Evolutionary conservation across 2,797 vertebrate species (phyloP).

Genomic region (Euthynnus affinis): DNA sequence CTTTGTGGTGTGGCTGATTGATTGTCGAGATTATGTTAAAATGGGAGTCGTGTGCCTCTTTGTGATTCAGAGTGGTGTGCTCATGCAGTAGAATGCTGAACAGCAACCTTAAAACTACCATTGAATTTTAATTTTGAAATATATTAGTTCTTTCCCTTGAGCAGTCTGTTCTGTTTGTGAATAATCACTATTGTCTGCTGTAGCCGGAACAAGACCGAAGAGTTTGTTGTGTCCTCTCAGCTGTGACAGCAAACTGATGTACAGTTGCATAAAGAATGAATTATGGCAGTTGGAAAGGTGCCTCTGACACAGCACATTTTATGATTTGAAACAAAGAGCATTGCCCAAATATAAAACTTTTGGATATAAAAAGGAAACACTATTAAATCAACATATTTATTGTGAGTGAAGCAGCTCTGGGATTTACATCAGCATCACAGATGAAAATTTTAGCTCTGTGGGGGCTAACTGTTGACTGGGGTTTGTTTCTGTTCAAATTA

Average conservation of each 20-base stretch:
- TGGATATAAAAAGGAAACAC: conserved; percentile 18
- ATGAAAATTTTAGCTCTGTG: conserved; percentile 21
- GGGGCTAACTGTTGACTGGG: background rate
- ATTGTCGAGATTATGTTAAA: conserved; percentile 77
- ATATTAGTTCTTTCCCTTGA: conserved; percentile 57
- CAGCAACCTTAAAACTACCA: conserved; percentile 52
- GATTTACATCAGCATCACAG: conserved; percentile 23
- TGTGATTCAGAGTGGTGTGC: conserved; percentile 66
- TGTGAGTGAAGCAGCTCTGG: conserved; percentile 28
- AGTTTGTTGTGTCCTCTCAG: conserved; percentile 59
- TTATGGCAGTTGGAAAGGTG: conserved; percentile 45
- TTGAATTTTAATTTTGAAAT: conserved; percentile 68
- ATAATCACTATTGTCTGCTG: conserved; percentile 54
- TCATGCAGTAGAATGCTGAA: conserved; percentile 56
- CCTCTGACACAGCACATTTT: conserved; percentile 63
- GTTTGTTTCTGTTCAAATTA: conserved; percentile 15
- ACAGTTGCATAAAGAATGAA: conserved; percentile 50
- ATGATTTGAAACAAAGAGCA: conserved; percentile 43
- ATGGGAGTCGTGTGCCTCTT: conserved; percentile 59
- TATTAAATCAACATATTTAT: conserved; percentile 37
- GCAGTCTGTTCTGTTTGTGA: conserved; percentile 51
- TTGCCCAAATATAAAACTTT: conserved; percentile 25
- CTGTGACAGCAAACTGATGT: conserved; percentile 55
- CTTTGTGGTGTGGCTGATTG: conserved; percentile 78
- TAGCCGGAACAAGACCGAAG: conserved; percentile 30